Conservation (phyloP, 2,113 vertebrate species). For the Oncorhynchus gorbuscha region DNA sequence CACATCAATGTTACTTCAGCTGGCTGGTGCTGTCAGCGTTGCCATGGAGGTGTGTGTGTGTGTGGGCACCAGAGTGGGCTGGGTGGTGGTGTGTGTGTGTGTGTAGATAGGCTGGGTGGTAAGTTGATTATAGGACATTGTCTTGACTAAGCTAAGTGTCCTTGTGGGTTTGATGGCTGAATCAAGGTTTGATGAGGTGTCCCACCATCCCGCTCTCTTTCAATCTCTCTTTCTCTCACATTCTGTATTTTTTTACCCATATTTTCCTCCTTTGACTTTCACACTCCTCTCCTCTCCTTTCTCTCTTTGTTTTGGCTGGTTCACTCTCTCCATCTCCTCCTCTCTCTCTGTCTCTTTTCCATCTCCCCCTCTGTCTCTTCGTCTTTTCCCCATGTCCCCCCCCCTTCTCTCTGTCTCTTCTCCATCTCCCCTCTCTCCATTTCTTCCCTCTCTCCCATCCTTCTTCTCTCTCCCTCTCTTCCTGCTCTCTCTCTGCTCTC, state of each 20-base stretch:
- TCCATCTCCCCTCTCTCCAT: too few species aligned
- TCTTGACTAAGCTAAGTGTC: constrained; percentile 56
- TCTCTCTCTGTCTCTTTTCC: too few species aligned
- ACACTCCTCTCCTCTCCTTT: not conserved
- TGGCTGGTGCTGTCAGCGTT: constrained; percentile 49
- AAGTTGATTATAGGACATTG: constrained; percentile 64
- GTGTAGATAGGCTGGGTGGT: constrained; percentile 41
- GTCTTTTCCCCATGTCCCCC: not conserved
- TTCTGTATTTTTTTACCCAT: not conserved
- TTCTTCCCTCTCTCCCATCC: too few species aligned
- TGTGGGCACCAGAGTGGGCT: constrained; percentile 6
- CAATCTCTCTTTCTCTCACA: not conserved
- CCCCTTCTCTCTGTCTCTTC: not conserved
- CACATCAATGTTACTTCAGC: constrained; percentile 47
- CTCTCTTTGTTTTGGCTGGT: not conserved
- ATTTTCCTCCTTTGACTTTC: not conserved
- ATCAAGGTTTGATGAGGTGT: not conserved
- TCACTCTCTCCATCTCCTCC: not conserved
- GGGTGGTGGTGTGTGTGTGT: constrained; percentile 38
- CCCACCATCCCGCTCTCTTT: not conserved
- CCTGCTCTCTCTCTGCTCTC: not conserved
- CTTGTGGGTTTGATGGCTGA: constrained; percentile 45
- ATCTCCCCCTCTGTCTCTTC: too few species aligned
- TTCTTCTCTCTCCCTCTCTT: not conserved
- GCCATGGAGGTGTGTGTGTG: constrained; percentile 48